Base-by-base conservation (phyloP, 2,797 vertebrate genomes). In the Ficedula albicollis region DNA sequence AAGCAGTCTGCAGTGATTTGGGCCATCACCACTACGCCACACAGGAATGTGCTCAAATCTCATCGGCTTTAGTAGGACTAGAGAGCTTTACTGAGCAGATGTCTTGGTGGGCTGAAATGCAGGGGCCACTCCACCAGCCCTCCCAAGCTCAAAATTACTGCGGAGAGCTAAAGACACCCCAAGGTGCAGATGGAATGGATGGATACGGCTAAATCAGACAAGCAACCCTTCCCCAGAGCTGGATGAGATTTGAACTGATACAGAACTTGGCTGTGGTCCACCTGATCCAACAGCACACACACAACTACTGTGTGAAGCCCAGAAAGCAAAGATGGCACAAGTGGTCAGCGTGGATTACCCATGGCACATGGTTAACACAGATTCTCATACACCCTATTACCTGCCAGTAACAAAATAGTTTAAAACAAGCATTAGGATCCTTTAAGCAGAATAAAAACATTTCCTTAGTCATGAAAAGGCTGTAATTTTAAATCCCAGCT, bases 361-460 rank as follows among this genome's bases (percentile, higher is more conserved):
- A 20, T 0, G 26, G 64, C 84, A 94, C 5, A 3, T 41, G 46
- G 54, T 34, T 80, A 88, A 87, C 51, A 54, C 43, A 66, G 68
- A 85, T 5, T 15, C 68, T 80, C 54, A 41, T 51, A 52, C 51
- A 55, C 81, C 49, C 27, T 87, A 80, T 52, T 59, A 83, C 95
- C 75, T 84, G 63, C 78, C 87, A 74, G 80, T 49, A 88, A 94
- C 63, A 84, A 87, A 89, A 79, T 0, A 60, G 85, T 77, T 97
- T 91, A 83, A 93, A 96, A 92, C 62, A 97, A 96, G 93, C 69
- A 95, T 38, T 41, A 66, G 69, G 79, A 90, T 89, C 83, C 87
- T 97, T 94, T 93, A 92, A 92, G 88, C 30, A 95, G 93, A 92
- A 96, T 95, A 92, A 93, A 95, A 94, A 36, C 44, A 94, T 77